Percentiles rank a stretch among this genome's conserved stretches.
phyloP scores from a whole-genome alignment of 2,113 vertebrate genomes.

The Lagopus muta region DNA sequence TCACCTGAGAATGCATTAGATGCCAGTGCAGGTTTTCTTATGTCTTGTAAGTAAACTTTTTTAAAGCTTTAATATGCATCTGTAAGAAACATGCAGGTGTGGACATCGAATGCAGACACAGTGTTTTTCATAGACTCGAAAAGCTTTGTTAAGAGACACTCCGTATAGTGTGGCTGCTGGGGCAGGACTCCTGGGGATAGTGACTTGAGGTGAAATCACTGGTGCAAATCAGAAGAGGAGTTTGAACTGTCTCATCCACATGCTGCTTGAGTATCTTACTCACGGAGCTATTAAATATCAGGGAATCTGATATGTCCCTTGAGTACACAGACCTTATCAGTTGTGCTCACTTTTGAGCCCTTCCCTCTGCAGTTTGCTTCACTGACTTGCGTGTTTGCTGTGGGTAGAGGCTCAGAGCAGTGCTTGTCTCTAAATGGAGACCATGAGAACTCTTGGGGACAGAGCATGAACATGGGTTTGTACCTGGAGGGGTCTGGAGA shows the following conservation, averaged over 20 bases:
- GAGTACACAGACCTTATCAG: not conserved
- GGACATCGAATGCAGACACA: not conserved
- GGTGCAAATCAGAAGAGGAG: not conserved
- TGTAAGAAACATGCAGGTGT: not conserved
- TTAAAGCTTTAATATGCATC: rapidly evolving
- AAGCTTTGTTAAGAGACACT: not conserved
- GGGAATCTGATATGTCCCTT: not conserved
- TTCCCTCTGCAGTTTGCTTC: not conserved
- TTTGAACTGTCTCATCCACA: rapidly evolving
- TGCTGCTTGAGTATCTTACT: not conserved
- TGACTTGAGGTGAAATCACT: not conserved
- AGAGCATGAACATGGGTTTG: not conserved
- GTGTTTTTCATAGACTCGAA: not conserved
- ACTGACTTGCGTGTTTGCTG: rapidly evolving
- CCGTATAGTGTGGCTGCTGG: not conserved
- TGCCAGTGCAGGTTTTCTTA: not conserved
- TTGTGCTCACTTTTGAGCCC: not conserved
- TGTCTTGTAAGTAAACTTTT: not conserved
- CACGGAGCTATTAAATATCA: not conserved
- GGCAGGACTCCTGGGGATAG: not conserved
- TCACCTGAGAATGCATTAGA: not conserved
- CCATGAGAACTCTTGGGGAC: rapidly evolving
- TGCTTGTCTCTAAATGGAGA: not conserved
- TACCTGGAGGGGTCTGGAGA: rapidly evolving
- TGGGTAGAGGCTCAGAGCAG: not conserved